These are phyloP conservation scores for Zosterops borbonicus DNA, from an alignment of 2,113 vertebrate species.

Conservation along the genomic window DNA sequence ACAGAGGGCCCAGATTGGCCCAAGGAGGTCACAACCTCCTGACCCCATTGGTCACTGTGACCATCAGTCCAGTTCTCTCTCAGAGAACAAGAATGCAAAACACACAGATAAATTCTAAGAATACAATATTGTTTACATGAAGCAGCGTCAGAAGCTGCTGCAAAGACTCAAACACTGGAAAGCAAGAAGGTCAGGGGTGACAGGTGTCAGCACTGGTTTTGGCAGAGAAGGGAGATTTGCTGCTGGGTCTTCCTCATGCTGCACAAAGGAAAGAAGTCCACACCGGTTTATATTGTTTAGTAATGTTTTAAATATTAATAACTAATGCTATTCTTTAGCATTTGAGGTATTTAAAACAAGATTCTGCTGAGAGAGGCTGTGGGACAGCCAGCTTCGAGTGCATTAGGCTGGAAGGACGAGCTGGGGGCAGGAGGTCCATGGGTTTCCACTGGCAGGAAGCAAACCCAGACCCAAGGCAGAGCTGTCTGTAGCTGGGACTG, in stretches of 20 bases:
- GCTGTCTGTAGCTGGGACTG: not conserved
- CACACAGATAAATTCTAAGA: too few species aligned
- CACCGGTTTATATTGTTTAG: not conserved
- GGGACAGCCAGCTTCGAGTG: not conserved
- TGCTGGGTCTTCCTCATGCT: not conserved
- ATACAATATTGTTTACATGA: too few species aligned
- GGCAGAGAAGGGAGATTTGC: not conserved
- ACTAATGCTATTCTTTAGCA: not conserved
- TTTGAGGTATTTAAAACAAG: not conserved
- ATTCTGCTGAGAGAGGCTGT: not conserved
- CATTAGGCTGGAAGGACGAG: not conserved
- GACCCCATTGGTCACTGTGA: too few species aligned
- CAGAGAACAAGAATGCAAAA: too few species aligned
- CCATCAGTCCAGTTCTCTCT: too few species aligned
- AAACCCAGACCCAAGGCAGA: not conserved
- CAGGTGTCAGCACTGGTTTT: not conserved
- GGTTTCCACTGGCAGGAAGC: not conserved
- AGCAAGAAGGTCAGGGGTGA: too few species aligned
- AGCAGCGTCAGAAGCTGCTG: too few species aligned
- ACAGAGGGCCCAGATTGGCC: too few species aligned
- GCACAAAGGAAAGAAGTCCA: not conserved
- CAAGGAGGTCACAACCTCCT: too few species aligned
- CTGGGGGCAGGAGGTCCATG: not conserved
- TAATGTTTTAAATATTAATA: not conserved
- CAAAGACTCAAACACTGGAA: too few species aligned